phyloP scores from a whole-genome alignment of 2,888 invertebrate species.

The Axea sp. region DNA sequence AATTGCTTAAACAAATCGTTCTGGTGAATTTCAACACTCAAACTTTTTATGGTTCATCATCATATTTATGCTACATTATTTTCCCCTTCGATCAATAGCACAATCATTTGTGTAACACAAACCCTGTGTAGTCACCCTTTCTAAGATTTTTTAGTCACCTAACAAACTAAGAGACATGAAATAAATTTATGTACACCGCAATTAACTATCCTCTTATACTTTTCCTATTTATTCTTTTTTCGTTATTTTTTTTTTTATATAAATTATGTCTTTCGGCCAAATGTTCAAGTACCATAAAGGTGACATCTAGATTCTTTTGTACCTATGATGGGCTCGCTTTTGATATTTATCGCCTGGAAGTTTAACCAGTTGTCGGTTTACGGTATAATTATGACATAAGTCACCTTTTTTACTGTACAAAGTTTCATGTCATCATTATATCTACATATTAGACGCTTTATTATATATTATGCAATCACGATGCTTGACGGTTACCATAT shows the following conservation, averaged over 20 bases:
- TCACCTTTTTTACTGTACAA: slow-evolving; percentile 42
- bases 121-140: slow-evolving; percentile 63
- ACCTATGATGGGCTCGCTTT: slow-evolving; percentile 27
- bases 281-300: slow-evolving; percentile 41
- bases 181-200: slow-evolving; percentile 74
- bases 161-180: slow-evolving; percentile 71
- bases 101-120: slow-evolving; percentile 35
- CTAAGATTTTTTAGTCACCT: slow-evolving; percentile 62
- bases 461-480: slow-evolving; percentile 38
- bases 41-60: slow-evolving; percentile 35
- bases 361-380: slow-evolving; percentile 52
- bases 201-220: slow-evolving; percentile 66
- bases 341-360: slow-evolving; percentile 60
- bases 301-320: slow-evolving; percentile 52
- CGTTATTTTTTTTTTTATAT: slow-evolving; percentile 20
- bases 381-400: slow-evolving; percentile 54
- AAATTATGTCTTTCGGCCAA: slow-evolving; percentile 40
- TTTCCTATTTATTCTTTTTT: slow-evolving; percentile 50
- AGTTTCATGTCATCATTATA: slow-evolving; percentile 48
- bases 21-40: neutral
- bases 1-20: too few species aligned
- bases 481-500: slow-evolving; percentile 10
- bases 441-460: slow-evolving; percentile 39
- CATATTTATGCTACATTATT: slow-evolving; percentile 21
- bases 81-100: slow-evolving; percentile 21